Base-by-base conservation (phyloP, 2,888 invertebrate species). In the Euplagia quadripunctaria region DNA sequence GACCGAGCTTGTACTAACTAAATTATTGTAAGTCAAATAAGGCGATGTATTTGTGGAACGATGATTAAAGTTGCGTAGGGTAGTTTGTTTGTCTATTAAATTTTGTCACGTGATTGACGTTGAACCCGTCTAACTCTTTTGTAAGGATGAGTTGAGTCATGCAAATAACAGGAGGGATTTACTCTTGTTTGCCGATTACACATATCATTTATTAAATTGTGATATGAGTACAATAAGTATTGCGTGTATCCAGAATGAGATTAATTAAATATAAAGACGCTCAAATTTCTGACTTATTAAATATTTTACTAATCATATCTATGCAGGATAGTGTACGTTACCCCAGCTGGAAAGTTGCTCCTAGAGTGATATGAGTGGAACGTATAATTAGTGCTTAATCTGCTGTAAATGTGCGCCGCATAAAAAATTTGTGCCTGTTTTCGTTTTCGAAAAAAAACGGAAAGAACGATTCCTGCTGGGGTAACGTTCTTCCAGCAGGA, bases 11-110 rank as follows among this genome's bases (percentile, higher is more conserved):
- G 87, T 88, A 89, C 90, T 90, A 92, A 92, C 91, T 89, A 89
- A 94, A 94, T 94, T 93, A 92, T 93, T 92, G 90, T 90, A 90
- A 91, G 90, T 91, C 93, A 94, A 94, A 94, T 93, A 94, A 87
- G 93, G 93, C 86, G 87, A 88, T 87, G 86, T 90, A 90, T 93
- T 94, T 91, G 91, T 87, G 77, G 83, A 89, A 81, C 87, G 79
- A 89, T 89, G 90, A 93, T 92, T 91, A 90, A 86, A 90, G 91
- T 88, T 88, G 87, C 86, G 82, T 82, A 81, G 86, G 82, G 78
- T 79, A 73, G 85, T 86, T 83, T 90, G 89, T 92, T 91, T 90
- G 89, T 87, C 88, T 89, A 86, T 88, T 87, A 87, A 89, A 87
- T 89, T 87, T 83, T 88, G 87, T 90, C 87, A 86, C 84, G 85